phyloP scores from a whole-genome alignment of 2,797 vertebrate genomes.

The Glossophaga mutica region DNA sequence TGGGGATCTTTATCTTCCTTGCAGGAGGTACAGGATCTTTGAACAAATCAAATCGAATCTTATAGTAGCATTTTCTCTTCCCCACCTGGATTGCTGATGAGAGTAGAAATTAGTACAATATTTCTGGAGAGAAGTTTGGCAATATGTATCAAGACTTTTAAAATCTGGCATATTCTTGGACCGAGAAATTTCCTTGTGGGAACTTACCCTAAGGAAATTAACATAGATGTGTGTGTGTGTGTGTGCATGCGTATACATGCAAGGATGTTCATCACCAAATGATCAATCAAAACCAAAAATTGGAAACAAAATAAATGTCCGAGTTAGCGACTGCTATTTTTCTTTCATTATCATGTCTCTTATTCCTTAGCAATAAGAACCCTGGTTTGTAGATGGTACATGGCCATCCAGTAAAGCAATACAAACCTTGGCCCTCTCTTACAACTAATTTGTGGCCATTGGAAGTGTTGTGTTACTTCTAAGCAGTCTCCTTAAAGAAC shows the following conservation, averaged over 20 bases:
- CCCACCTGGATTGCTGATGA: constrained; percentile 40
- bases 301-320: neutral
- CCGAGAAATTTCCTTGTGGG: constrained; percentile 26
- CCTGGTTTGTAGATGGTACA: neutral
- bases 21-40: constrained; percentile 44
- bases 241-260: too few relatives aligned
- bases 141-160: constrained; percentile 41
- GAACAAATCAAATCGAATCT: constrained; percentile 65
- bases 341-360: neutral
- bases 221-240: neutral
- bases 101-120: constrained; percentile 46
- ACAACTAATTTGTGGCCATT: neutral
- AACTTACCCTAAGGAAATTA: constrained; percentile 32
- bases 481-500: neutral
- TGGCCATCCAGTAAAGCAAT: neutral
- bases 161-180: neutral
- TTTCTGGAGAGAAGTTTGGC: constrained; percentile 53
- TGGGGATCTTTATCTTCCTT: constrained; percentile 53
- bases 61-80: constrained; percentile 43
- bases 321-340: neutral
- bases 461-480: neutral
- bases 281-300: neutral
- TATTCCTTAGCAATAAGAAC: neutral
- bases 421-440: neutral
- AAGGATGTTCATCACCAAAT: neutral